Evolutionary conservation across 30 jellyfish, hydroid and myxozoan species (phyloP).

Genomic region (Rhopilema esculentum): DNA sequence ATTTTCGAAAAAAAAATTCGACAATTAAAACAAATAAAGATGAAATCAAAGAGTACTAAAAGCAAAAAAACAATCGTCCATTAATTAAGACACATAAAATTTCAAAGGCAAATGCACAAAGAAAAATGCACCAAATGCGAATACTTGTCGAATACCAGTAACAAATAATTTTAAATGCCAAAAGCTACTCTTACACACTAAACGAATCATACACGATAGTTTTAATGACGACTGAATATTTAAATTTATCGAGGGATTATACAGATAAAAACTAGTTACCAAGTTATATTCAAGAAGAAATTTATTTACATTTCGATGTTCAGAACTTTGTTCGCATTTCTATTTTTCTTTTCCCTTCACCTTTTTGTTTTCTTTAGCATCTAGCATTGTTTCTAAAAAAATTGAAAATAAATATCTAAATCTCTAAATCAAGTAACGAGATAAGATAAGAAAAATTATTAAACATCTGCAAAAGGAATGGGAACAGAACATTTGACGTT

Average conservation of each 20-base stretch:
- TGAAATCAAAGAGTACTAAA: too few relatives aligned
- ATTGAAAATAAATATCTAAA: neutral
- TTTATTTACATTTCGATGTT: neutral
- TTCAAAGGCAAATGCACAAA: too few relatives aligned
- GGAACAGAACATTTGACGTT: too few relatives aligned
- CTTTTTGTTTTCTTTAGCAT: conserved; percentile 49
- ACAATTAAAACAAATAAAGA: too few relatives aligned
- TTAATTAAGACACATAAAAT: too few relatives aligned
- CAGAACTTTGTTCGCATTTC: neutral
- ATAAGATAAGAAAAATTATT: neutral
- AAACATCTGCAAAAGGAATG: neutral
- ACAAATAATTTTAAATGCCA: neutral
- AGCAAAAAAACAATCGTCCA: too few relatives aligned
- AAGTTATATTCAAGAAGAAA: neutral
- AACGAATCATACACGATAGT: neutral
- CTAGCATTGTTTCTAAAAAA: conserved; percentile 37
- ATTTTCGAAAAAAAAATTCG: too few relatives aligned
- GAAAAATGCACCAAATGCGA: neutral
- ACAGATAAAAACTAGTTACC: neutral
- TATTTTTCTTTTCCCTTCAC: conserved; percentile 39
- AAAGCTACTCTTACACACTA: too few relatives aligned
- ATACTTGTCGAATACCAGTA: neutral
- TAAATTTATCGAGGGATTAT: neutral
- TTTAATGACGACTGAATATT: neutral
- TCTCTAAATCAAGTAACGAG: neutral